phyloP scores from a whole-genome alignment of 2,113 vertebrate species.

The Microcebus tavaratra region DNA sequence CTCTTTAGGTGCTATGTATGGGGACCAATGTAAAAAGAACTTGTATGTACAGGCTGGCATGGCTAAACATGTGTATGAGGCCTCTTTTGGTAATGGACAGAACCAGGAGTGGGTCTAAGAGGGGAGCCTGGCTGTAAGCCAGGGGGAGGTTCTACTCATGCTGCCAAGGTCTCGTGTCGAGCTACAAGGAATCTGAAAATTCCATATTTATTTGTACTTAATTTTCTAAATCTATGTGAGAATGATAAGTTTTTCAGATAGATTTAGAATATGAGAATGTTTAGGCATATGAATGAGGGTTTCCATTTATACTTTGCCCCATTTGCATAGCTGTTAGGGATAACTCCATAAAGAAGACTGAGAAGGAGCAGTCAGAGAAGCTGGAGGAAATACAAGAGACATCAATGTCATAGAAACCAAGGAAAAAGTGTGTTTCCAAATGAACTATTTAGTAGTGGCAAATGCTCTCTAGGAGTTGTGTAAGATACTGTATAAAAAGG shows the following conservation, averaged over 20 bases:
- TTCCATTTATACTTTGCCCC: neutral
- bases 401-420: neutral
- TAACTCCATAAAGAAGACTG: neutral
- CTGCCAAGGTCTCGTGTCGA: neutral
- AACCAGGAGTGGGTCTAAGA: neutral
- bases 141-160: fast-evolving
- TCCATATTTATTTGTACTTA: neutral
- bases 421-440: conserved; percentile 1
- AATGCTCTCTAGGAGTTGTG: neutral
- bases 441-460: neutral
- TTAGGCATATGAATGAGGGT: neutral
- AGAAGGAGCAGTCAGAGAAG: neutral
- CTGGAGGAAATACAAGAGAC: neutral
- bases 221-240: neutral
- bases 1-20: neutral
- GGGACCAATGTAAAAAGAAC: neutral
- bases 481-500: neutral
- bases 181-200: neutral
- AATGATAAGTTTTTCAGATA: neutral
- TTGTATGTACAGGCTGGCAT: neutral
- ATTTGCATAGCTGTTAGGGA: neutral
- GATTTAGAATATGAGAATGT: conserved; percentile 4
- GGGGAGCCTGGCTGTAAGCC: neutral
- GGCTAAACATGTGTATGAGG: neutral
- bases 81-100: neutral